Conservation (phyloP, 2,888 invertebrate genomes). For the Leistus spinibarbis region DNA sequence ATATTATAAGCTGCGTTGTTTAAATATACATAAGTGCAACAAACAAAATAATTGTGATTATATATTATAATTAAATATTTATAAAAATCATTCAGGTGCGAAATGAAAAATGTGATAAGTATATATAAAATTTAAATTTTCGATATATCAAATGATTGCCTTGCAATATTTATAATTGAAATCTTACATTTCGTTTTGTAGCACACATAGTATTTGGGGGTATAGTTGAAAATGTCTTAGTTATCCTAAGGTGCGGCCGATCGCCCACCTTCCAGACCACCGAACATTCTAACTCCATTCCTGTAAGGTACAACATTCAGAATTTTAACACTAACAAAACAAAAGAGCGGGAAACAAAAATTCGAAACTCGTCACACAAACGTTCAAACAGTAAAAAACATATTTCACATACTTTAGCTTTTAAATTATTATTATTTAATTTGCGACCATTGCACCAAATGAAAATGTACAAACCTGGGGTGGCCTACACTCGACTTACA, state of each 20-base stretch:
- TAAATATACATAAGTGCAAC: not conserved
- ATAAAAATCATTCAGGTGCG: not conserved
- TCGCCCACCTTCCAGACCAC: not conserved
- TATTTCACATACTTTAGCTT: not conserved
- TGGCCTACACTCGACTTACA: too few relatives aligned
- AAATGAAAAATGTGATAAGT: not conserved
- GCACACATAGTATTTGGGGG: too few relatives aligned
- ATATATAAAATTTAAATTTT: not conserved
- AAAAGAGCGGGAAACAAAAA: not conserved
- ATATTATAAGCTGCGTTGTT: not conserved
- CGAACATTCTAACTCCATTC: not conserved
- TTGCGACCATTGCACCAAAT: too few relatives aligned
- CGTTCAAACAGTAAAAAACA: conserved; percentile 3
- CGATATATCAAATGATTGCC: not conserved
- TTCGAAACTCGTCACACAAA: too few relatives aligned
- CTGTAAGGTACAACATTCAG: not conserved
- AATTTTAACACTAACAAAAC: not conserved
- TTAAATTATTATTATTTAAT: not conserved
- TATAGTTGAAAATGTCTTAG: too few relatives aligned
- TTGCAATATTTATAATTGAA: not conserved
- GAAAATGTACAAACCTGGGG: too few relatives aligned
- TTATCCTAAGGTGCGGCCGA: not conserved
- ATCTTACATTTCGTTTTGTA: not conserved
- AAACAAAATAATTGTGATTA: not conserved
- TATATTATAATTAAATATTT: not conserved